Evolutionary conservation across 2,888 invertebrate genomes (phyloP).

Genomic region (Drosophila cognata): DNA sequence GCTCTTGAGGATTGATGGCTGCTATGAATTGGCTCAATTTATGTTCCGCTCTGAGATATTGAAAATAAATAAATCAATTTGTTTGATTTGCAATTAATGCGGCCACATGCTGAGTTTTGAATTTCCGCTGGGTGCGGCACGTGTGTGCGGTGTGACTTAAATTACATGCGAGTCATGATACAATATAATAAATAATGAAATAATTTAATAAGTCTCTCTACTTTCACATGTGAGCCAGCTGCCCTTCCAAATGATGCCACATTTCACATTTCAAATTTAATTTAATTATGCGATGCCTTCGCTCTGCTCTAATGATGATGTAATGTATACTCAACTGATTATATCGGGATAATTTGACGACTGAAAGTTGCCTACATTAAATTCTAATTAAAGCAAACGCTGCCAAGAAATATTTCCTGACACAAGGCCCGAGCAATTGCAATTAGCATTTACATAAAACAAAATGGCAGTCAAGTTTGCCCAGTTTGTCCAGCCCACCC

Average conservation of each 20-base stretch:
- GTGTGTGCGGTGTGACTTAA: constrained; percentile 54
- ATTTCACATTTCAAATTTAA: constrained; percentile 30
- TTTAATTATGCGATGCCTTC: constrained; percentile 42
- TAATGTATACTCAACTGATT: constrained; percentile 59
- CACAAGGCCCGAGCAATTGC: constrained; percentile 22
- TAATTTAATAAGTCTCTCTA: background rate
- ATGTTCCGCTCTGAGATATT: constrained; percentile 11
- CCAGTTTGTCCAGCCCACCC: background rate
- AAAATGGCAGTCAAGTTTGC: constrained; percentile 56
- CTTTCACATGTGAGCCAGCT: constrained; percentile 15
- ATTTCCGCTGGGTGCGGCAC: constrained; percentile 72
- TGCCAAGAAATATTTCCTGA: constrained; percentile 18
- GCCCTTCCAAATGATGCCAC: constrained; percentile 2
- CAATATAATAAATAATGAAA: background rate
- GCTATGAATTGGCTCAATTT: constrained; percentile 66
- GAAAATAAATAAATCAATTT: constrained; percentile 40
- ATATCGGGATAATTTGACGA: constrained; percentile 45
- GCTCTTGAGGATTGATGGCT: constrained; percentile 6
- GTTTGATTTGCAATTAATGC: constrained; percentile 68
- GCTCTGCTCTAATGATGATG: constrained; percentile 63
- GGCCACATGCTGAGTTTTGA: constrained; percentile 69
- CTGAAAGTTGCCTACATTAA: constrained; percentile 61
- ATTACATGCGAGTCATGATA: constrained; percentile 37
- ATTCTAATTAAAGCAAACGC: constrained; percentile 64
- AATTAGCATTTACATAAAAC: constrained; percentile 61